These are phyloP conservation scores for Sylvicola cinctus DNA, from an alignment of 2,888 invertebrate species.

Conservation along the genomic window DNA sequence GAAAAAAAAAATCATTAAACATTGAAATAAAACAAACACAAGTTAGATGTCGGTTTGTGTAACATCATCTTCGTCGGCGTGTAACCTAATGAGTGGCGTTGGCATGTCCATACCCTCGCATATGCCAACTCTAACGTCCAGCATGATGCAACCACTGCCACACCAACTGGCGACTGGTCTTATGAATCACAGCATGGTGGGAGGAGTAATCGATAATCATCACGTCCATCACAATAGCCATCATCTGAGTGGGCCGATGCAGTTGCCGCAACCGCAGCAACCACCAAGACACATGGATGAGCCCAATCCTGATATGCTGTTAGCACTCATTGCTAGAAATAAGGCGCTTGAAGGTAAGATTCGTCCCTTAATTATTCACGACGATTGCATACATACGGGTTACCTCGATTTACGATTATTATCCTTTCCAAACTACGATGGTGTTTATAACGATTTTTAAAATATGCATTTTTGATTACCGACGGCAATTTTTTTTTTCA, in stretches of 20 bases:
- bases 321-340: conserved; percentile 67
- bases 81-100: conserved; percentile 1
- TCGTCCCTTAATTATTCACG: no score
- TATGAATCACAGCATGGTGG: conserved; percentile 15
- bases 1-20: no score
- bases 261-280: no score
- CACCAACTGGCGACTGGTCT: no score
- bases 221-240: no score
- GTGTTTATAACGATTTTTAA: no score
- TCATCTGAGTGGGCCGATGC: no score
- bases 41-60: conserved; percentile 11
- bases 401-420: no score
- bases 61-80: conserved; percentile 7
- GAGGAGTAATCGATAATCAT: conserved; percentile 1
- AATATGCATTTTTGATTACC: no score
- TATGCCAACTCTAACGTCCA: conserved; percentile 10
- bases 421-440: no score
- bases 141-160: conserved; percentile 8
- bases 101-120: conserved; percentile 7
- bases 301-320: conserved; percentile 66
- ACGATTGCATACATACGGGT: no score
- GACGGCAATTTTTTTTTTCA: no score
- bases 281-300: conserved; percentile 23
- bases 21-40: not conserved
- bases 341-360: conserved; percentile 76